Conservation (phyloP, 2,113 vertebrate species). For the Chiloscyllium plagiosum region DNA sequence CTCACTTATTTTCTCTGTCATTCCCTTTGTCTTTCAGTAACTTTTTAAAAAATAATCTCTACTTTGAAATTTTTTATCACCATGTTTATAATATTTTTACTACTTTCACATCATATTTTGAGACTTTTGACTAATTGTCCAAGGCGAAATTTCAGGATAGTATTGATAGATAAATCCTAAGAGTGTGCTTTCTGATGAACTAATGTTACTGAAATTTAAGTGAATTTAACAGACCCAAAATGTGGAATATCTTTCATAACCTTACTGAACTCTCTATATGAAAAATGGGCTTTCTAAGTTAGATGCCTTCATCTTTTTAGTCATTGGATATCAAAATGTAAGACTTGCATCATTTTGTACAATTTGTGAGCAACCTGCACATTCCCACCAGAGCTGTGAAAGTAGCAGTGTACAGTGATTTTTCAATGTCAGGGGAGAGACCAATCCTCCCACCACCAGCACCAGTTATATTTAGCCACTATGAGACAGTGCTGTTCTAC, state of each 20-base stretch:
- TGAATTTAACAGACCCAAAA: not conserved
- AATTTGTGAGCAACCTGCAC: not conserved
- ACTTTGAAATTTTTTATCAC: not conserved
- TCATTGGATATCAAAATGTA: not conserved
- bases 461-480: slow-evolving; percentile 16
- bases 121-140: not conserved
- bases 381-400: not conserved
- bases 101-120: not conserved
- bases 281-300: not conserved
- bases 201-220: not conserved
- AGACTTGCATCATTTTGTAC: not conserved
- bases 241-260: not conserved
- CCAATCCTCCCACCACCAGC: not conserved
- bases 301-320: not conserved
- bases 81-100: not conserved
- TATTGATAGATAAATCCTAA: not conserved
- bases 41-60: not conserved
- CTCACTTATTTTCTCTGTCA: not conserved
- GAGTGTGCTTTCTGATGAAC: not conserved
- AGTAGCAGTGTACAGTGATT: slow-evolving; percentile 26
- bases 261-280: not conserved
- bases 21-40: not conserved
- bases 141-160: not conserved
- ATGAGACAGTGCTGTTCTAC: not conserved
- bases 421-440: slow-evolving; percentile 6